phyloP scores from a whole-genome alignment of 2,113 vertebrate genomes.

The Upupa epops region DNA sequence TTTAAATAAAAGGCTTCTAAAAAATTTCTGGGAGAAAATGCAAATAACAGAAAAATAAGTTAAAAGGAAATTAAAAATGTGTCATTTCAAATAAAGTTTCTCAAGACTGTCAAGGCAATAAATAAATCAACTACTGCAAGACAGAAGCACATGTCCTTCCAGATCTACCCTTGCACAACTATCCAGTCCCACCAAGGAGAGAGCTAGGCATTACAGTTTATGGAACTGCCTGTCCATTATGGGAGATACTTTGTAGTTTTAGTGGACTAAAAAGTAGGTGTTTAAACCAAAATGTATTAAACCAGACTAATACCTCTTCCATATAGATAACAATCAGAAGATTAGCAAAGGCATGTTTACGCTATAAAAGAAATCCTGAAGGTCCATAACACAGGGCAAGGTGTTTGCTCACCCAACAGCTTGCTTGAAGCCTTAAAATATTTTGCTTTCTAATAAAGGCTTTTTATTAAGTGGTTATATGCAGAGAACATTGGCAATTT shows the following conservation, averaged over 20 bases:
- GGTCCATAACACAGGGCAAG: neutral
- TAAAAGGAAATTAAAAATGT: constrained; percentile 9
- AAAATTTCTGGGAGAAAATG: neutral
- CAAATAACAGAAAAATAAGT: constrained; percentile 48
- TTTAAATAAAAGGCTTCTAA: neutral
- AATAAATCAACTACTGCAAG: neutral
- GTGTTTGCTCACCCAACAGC: neutral
- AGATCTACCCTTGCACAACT: neutral
- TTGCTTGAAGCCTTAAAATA: neutral
- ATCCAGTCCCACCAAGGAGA: neutral
- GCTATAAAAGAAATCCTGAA: constrained; percentile 15
- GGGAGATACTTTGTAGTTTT: neutral
- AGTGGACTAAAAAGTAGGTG: neutral
- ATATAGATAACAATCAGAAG: neutral
- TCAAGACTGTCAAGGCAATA: constrained; percentile 40
- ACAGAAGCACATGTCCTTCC: neutral
- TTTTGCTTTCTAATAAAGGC: neutral
- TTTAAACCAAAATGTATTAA: neutral
- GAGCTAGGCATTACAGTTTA: neutral
- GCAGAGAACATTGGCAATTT: neutral
- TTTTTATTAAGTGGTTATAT: neutral
- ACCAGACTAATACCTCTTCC: neutral
- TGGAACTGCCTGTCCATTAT: neutral
- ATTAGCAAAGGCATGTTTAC: constrained; percentile 50
- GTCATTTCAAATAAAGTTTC: constrained; percentile 11